Evolutionary conservation across 2,113 vertebrate genomes (phyloP), one percentile per base, ranked within the genome.

Genomic region (Felis chaus): DNA sequence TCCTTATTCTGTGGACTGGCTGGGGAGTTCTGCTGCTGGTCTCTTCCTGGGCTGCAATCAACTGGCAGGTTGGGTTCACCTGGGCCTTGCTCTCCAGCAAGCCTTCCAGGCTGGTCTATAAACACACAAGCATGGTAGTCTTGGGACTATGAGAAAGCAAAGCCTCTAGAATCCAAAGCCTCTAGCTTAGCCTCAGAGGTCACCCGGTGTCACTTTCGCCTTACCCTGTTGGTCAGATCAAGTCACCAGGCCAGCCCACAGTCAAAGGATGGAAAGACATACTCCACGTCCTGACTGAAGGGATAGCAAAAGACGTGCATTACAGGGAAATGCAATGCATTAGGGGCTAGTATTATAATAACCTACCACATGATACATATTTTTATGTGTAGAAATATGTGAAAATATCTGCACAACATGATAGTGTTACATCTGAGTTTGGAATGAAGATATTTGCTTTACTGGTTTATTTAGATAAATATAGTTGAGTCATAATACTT

Each of bases 391-490:
- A 39, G 16, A 85, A 87, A 92, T 94, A 87, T 36, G 45, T 39
- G 83, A 61, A 27, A 53, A 73, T 89, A 36, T 82, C 27, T 65
- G 57, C 21, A 45, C 66, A 65, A 33, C 68, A 69, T 50, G 29
- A 76, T 63, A 82, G 78, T 95, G 69, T 92, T 33, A 95, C n/a
- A 45, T 92, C 65, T 84, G 83, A 83, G 41, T 96, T 92, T 84
- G 76, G 63, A 91, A 95, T 91, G 16, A 14, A 85, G 86, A 36
- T 89, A 83, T 86, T 93, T 86, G 41, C 82, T 80, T 95, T 95
- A 33, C 81, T 87, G 68, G 76, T 82, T 98, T 96, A 95, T 94
- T 97, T 94, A 95, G 88, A 97, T 89, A 90, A 97, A 96, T 83
- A 81, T 69, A 87, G 69, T 78, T 88, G 79, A 96, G 85, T 96